These are phyloP conservation scores for Vulpes ferrilata DNA, from an alignment of 2,113 vertebrate genomes.

Conservation along the genomic window DNA sequence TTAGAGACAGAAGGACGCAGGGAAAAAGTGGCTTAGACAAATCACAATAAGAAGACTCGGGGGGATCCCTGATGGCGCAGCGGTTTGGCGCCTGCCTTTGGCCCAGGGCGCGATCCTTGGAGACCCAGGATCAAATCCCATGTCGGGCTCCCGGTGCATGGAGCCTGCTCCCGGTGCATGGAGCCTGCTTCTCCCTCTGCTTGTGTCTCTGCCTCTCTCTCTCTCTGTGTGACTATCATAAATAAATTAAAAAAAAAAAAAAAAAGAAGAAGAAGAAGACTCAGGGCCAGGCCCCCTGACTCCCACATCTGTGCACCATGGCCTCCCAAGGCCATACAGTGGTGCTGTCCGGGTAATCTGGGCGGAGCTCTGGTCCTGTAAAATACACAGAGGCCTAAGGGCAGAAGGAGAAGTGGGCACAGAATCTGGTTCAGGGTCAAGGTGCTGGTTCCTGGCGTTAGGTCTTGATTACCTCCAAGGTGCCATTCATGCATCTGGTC, in stretches of 20 bases:
- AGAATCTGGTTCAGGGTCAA: not conserved
- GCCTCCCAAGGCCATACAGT: not conserved
- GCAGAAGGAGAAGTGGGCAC: not conserved
- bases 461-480: not conserved
- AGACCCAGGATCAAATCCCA: too few species aligned
- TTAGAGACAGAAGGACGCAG: not conserved
- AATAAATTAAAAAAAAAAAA: too few species aligned
- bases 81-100: too few species aligned
- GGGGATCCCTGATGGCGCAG: too few species aligned
- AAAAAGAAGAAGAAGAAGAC: not conserved
- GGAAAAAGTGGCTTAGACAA: not conserved
- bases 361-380: not conserved
- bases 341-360: not conserved
- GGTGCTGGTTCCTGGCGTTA: not conserved
- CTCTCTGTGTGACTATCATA: too few species aligned
- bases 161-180: too few species aligned
- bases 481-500: not conserved
- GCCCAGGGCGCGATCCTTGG: too few species aligned
- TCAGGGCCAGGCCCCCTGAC: not conserved
- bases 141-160: too few species aligned
- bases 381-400: not conserved
- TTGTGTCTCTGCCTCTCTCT: too few species aligned
- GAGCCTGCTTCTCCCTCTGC: too few species aligned
- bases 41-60: not conserved
- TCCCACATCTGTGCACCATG: fast-evolving